Base-by-base conservation (phyloP, 2,113 vertebrate genomes). In the Aspidoscelis tigris region DNA sequence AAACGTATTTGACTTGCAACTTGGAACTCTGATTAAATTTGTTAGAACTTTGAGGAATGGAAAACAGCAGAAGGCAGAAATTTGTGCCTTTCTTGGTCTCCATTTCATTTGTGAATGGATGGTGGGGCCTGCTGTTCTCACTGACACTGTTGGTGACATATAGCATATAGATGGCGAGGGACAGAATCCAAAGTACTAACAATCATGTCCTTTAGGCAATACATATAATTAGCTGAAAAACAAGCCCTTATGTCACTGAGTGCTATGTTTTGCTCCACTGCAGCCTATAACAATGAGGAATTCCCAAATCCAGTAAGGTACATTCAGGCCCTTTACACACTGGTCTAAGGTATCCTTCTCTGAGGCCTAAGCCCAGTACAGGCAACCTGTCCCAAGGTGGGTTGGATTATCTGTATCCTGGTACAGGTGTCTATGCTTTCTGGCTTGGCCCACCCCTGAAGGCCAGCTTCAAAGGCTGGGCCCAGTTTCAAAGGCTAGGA, bases 81-180 rank as follows among this genome's bases (percentile, higher is more conserved):
- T n/a, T 18, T n/a, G 24, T 26, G 43, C 18, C n/a, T 70, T 69
- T 14, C 22, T 50, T 18, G 43, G 72, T 82, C 53, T 47, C 55
- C 69, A 72, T 50, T 86, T 64, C 22, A 44, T 86, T 85, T 24
- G 22, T 72, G 61, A 86, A 73, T 66, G 68, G 66, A 82, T 7
- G 2, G 41, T 41, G 55, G 18, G 61, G 72, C 68, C 43, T 69
- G 66, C 79, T 77, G n/a, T 61, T 86, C 61, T 82, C 68, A 82
- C 21, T 12, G 64, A 53, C 18, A 12, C 20, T 39, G 43, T 20
- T 2, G 66, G 43, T 33, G 44, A 20, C 44, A 47, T 74, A 65
- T 7, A 41, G 44, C 20, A 39, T 22, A 24, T 66, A 72, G 78
- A 50, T 26, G 21, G 47, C 61, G 22, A 16, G 14, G 8, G 61